These are phyloP conservation scores for Lathronympha strigana DNA, from an alignment of 2,888 invertebrate genomes.

Conservation along the genomic window DNA sequence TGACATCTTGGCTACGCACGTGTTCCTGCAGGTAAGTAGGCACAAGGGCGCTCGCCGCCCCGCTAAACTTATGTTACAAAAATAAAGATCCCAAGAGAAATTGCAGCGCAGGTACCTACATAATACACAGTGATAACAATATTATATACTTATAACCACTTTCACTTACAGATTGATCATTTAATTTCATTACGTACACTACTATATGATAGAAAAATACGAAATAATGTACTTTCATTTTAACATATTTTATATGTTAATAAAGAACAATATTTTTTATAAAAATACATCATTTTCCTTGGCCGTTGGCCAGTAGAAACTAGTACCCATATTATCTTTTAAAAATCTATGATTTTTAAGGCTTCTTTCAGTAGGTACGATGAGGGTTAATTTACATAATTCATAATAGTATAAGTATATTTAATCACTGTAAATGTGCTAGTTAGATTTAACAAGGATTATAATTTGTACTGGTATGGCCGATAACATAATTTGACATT, in stretches of 20 bases:
- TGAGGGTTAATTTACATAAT: conserved; percentile 76
- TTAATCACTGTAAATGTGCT: conserved; percentile 74
- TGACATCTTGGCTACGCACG: too few species aligned
- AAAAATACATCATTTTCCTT: conserved; percentile 80
- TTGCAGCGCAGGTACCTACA: conserved; percentile 37
- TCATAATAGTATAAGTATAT: conserved; percentile 73
- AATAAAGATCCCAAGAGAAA: conserved; percentile 68
- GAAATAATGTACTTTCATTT: conserved; percentile 82
- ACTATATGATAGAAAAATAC: conserved; percentile 82
- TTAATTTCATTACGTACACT: conserved; percentile 71
- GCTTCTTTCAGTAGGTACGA: conserved; percentile 77
- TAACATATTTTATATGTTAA: conserved; percentile 84
- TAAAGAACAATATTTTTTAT: conserved; percentile 83
- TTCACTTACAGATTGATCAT: conserved; percentile 73
- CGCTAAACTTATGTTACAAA: conserved; percentile 47
- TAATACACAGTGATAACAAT: conserved; percentile 58
- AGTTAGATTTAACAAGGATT: conserved; percentile 74
- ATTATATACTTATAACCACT: conserved; percentile 66
- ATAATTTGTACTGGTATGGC: conserved; percentile 79
- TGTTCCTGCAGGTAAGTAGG: too few species aligned
- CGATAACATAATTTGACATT: conserved; percentile 65
- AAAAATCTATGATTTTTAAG: conserved; percentile 84
- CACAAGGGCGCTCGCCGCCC: conserved; percentile 13
- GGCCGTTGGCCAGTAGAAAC: conserved; percentile 73
- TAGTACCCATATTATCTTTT: conserved; percentile 75